Conservation (phyloP, 1,140 invertebrate species). For the Watersipora subatra region DNA sequence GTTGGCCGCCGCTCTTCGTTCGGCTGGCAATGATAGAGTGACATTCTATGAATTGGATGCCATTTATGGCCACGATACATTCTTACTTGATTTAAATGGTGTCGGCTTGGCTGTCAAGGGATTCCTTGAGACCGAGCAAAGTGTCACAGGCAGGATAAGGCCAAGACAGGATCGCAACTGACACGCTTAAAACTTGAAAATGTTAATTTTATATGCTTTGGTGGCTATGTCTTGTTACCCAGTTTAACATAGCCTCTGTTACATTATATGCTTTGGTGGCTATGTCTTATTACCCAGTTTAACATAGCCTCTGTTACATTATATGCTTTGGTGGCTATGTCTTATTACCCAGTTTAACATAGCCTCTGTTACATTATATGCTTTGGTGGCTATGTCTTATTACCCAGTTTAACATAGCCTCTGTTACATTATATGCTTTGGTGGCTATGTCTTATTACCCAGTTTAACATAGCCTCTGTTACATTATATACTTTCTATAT, state of each 20-base stretch:
- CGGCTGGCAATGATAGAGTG: conserved; percentile 31
- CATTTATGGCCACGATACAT: conserved; percentile 41
- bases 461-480: too few relatives aligned
- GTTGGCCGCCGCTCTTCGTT: conserved; percentile 23
- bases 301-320: background rate
- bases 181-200: background rate
- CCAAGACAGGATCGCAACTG: background rate
- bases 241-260: background rate
- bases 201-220: too few relatives aligned
- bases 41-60: conserved; percentile 39
- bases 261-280: background rate
- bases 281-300: background rate
- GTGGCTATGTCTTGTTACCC: too few relatives aligned
- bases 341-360: too few relatives aligned
- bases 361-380: too few relatives aligned
- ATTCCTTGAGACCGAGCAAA: conserved; percentile 1
- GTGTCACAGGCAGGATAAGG: background rate
- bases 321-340: background rate
- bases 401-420: too few relatives aligned
- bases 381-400: too few relatives aligned
- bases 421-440: too few relatives aligned
- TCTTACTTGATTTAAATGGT: conserved; percentile 36
- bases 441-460: too few relatives aligned
- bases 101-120: conserved; percentile 38
- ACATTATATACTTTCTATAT: too few relatives aligned